Conservation (phyloP, 2,113 vertebrate species). For the Sceloporus tristichus region DNA sequence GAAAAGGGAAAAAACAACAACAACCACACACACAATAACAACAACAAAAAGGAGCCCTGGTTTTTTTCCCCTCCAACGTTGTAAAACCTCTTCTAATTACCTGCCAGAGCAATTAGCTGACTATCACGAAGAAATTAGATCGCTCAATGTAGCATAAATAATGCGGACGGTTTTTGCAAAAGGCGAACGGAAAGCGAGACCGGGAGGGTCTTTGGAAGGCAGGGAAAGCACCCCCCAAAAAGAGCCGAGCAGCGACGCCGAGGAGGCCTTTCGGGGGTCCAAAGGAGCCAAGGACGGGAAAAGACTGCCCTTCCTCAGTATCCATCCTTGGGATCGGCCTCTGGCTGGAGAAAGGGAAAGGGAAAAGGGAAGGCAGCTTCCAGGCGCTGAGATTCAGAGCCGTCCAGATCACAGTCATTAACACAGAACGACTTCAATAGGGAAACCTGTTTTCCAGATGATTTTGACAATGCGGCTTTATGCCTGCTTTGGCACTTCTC, state of each 20-base stretch:
- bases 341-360: constrained; percentile 36
- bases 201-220: constrained; percentile 88
- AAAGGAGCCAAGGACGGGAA: not conserved
- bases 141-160: constrained; percentile 92
- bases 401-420: constrained; percentile 88
- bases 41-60: constrained; percentile 67
- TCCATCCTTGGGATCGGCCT: constrained; percentile 69
- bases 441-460: constrained; percentile 89
- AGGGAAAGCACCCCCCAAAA: constrained; percentile 62
- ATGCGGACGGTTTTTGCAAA: constrained; percentile 87
- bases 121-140: constrained; percentile 95
- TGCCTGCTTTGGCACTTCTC: constrained; percentile 88
- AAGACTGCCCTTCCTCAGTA: not conserved
- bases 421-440: constrained; percentile 85
- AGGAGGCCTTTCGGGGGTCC: not conserved
- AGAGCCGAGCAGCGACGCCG: too few species aligned
- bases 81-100: constrained; percentile 88
- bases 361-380: constrained; percentile 78
- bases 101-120: constrained; percentile 96
- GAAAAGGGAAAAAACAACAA: not conserved
- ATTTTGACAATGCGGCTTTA: constrained; percentile 89
- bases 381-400: constrained; percentile 81
- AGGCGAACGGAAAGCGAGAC: constrained; percentile 87
- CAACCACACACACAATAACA: not conserved
- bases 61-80: constrained; percentile 61